These are phyloP conservation scores for Nothobranchius kuhntae DNA, from an alignment of 2,113 vertebrate genomes.

Conservation along the genomic window DNA sequence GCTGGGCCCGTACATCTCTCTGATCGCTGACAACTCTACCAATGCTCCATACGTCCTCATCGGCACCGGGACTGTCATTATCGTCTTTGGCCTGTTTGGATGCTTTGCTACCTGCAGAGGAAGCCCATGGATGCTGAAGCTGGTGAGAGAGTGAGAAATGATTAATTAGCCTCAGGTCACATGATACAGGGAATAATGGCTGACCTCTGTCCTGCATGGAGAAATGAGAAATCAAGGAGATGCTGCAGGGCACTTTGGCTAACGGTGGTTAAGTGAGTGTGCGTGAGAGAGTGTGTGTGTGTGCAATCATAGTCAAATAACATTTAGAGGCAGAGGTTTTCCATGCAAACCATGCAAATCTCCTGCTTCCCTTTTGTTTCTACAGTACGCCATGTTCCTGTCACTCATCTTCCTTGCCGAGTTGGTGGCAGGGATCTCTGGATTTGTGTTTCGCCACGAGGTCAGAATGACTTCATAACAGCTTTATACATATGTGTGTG, in stretches of 20 bases:
- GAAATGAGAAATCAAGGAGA: constrained; percentile 36
- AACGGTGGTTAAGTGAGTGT: constrained; percentile 38
- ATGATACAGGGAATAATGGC: constrained; percentile 43
- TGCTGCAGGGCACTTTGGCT: constrained; percentile 31
- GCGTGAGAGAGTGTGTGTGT: neutral
- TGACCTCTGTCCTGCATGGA: constrained; percentile 44
- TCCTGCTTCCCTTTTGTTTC: constrained; percentile 45
- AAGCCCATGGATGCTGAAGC: constrained; percentile 99
- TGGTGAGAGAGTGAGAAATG: constrained; percentile 82
- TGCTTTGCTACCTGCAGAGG: constrained; percentile 98
- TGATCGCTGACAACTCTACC: constrained; percentile 98
- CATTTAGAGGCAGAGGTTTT: constrained; percentile 26
- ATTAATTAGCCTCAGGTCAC: constrained; percentile 51
- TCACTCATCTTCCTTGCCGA: constrained; percentile 98
- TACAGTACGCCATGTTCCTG: constrained; percentile 98
- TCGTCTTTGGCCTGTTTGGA: constrained; percentile 96
- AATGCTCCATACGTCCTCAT: constrained; percentile 98
- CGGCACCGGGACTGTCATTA: constrained; percentile 95
- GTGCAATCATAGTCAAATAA: constrained; percentile 28
- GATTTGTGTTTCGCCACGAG: constrained; percentile 99
- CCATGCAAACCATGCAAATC: constrained; percentile 54
- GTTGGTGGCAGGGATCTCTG: constrained; percentile 96
- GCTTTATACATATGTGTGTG: neutral
- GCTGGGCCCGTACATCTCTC: constrained; percentile 95
- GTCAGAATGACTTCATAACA: constrained; percentile 73